phyloP scores from a whole-genome alignment of 2,113 vertebrate genomes.

The Osmerus eperlanus region DNA sequence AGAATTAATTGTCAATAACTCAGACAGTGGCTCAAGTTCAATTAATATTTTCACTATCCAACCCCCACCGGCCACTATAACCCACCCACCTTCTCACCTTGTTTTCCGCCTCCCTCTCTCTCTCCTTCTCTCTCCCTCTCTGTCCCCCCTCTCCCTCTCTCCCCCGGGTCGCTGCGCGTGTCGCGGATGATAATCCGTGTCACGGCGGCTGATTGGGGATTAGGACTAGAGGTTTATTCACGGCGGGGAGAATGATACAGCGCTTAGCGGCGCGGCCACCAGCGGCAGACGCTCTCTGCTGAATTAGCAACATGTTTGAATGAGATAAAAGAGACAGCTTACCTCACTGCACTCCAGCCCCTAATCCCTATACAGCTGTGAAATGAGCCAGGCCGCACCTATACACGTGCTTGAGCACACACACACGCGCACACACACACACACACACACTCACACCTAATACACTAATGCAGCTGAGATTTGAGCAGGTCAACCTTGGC shows the following conservation, averaged over 20 bases:
- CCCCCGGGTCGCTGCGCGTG: constrained; percentile 62
- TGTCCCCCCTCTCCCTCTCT: constrained; percentile 23
- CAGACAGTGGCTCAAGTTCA: not conserved
- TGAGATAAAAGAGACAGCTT: constrained; percentile 90
- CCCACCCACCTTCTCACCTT: not conserved
- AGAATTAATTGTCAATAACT: constrained; percentile 10
- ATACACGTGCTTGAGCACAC: constrained; percentile 14
- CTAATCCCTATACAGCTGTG: constrained; percentile 87
- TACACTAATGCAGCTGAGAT: not conserved
- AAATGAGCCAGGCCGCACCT: constrained; percentile 70
- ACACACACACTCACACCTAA: constrained; percentile 3
- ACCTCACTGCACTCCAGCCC: constrained; percentile 74
- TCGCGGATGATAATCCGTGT: constrained; percentile 76
- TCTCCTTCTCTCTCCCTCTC: not conserved
- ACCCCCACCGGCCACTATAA: not conserved
- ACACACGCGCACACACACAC: not conserved
- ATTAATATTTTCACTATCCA: constrained; percentile 10
- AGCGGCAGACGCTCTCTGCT: constrained; percentile 78
- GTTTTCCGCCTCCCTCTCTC: not conserved
- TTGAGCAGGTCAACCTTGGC: not conserved
- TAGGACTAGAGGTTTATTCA: constrained; percentile 83
- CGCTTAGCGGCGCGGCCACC: constrained; percentile 76
- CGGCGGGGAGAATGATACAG: constrained; percentile 82
- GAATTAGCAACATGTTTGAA: constrained; percentile 94
- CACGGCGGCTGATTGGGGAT: constrained; percentile 79